Conservation (phyloP, 2,888 invertebrate species). For the Heteropelma amictum region DNA sequence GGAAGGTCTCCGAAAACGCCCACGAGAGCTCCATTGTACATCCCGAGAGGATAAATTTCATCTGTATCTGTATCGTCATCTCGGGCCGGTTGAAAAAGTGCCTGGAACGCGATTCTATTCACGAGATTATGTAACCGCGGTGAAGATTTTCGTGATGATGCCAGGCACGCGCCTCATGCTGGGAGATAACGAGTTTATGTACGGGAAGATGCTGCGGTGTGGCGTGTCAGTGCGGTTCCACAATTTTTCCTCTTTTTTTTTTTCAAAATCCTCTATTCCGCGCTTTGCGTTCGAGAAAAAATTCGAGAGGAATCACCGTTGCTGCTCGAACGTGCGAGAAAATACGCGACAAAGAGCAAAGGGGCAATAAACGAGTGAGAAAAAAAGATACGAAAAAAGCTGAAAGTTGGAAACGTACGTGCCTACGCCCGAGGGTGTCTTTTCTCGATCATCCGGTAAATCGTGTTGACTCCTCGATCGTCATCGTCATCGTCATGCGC, state of each 20-base stretch:
- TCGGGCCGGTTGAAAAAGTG: conserved; percentile 26
- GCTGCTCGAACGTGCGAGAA: not conserved
- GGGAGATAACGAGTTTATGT: conserved; percentile 61
- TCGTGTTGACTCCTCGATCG: conserved; percentile 41
- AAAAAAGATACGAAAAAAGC: conserved; percentile 6
- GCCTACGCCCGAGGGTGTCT: conserved; percentile 26
- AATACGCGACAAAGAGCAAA: not conserved
- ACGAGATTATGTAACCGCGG: conserved; percentile 57
- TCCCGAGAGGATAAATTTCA: conserved; percentile 34
- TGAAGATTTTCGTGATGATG: conserved; percentile 62
- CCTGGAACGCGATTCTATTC: conserved; percentile 46
- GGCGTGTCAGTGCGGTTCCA: not conserved
- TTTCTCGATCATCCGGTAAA: conserved; percentile 18
- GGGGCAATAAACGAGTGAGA: not conserved
- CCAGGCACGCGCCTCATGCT: conserved; percentile 71
- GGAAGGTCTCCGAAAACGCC: conserved; percentile 44
- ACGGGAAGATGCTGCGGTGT: not conserved
- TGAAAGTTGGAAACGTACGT: conserved; percentile 11
- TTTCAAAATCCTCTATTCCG: too few relatives aligned
- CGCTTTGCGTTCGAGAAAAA: too few relatives aligned
- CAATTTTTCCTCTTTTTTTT: not conserved
- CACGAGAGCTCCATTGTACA: conserved; percentile 13
- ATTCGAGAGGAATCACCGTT: too few relatives aligned
- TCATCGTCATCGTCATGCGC: conserved; percentile 38
- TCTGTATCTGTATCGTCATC: conserved; percentile 67